phyloP scores from a whole-genome alignment of 2,113 vertebrate species.

The Dunckerocampus dactyliophorus region DNA sequence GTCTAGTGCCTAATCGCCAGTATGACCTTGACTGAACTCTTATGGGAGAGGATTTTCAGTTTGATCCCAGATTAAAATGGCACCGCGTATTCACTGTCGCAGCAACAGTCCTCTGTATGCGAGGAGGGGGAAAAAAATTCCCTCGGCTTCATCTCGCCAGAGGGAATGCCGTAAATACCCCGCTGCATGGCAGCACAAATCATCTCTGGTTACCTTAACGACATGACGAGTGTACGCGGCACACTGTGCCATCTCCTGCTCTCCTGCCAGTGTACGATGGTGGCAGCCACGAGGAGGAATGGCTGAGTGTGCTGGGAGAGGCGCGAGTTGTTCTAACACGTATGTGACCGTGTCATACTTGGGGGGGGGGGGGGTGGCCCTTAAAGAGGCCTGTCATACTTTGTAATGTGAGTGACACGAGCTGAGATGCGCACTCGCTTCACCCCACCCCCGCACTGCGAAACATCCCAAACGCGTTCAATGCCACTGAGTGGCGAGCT shows the following conservation, averaged over 20 bases:
- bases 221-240: neutral
- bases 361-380: constrained; percentile 5
- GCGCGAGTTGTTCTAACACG: constrained; percentile 30
- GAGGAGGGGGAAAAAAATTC: neutral
- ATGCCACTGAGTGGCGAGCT: constrained; percentile 1
- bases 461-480: neutral
- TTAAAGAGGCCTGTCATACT: constrained; percentile 33
- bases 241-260: neutral
- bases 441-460: no score
- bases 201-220: neutral
- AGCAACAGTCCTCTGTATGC: constrained; percentile 50
- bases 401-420: constrained; percentile 31
- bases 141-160: constrained; percentile 20
- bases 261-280: constrained; percentile 2
- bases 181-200: constrained; percentile 1
- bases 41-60: constrained; percentile 71
- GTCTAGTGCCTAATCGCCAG: constrained; percentile 64
- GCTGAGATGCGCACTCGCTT: no score
- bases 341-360: constrained; percentile 17
- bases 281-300: constrained; percentile 16
- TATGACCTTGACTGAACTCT: constrained; percentile 75
- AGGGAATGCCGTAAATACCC: constrained; percentile 21
- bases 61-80: constrained; percentile 79
- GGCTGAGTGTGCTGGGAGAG: constrained; percentile 14
- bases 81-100: constrained; percentile 62